phyloP scores from a whole-genome alignment of 1,140 invertebrate species.

The Heliconius eleuchia region DNA sequence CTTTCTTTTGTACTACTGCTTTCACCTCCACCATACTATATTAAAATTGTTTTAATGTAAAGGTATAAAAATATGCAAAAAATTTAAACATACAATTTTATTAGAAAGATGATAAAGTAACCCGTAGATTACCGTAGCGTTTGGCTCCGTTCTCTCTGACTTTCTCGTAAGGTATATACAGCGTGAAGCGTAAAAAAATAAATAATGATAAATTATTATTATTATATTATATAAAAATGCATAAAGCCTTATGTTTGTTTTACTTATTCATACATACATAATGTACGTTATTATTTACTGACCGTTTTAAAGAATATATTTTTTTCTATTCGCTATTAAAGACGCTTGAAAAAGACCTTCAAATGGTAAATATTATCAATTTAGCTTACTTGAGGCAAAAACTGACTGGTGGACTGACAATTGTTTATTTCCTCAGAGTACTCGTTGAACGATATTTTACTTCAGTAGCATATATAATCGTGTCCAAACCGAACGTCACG shows the following conservation, averaged over 20 bases:
- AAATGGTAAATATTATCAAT: conserved; percentile 3
- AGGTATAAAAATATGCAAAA: background rate
- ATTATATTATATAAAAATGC: too few relatives aligned
- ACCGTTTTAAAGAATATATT: too few relatives aligned
- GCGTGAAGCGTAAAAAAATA: too few relatives aligned
- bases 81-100: background rate
- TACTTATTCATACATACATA: too few relatives aligned
- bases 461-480: conserved; percentile 45
- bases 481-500: conserved; percentile 56
- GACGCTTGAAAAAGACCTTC: background rate
- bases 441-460: conserved; percentile 50
- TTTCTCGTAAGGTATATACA: too few relatives aligned
- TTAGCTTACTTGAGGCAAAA: conserved; percentile 14
- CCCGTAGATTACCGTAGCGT: too few relatives aligned
- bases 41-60: background rate
- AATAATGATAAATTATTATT: too few relatives aligned
- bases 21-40: background rate
- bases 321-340: background rate
- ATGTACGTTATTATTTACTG: too few relatives aligned
- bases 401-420: conserved; percentile 35
- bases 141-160: too few relatives aligned
- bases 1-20: conserved; percentile 17
- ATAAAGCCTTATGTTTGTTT: too few relatives aligned
- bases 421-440: conserved; percentile 63
- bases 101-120: background rate